Evolutionary conservation across 2,888 invertebrate species (phyloP).

Genomic region (Argyresthia albistria): DNA sequence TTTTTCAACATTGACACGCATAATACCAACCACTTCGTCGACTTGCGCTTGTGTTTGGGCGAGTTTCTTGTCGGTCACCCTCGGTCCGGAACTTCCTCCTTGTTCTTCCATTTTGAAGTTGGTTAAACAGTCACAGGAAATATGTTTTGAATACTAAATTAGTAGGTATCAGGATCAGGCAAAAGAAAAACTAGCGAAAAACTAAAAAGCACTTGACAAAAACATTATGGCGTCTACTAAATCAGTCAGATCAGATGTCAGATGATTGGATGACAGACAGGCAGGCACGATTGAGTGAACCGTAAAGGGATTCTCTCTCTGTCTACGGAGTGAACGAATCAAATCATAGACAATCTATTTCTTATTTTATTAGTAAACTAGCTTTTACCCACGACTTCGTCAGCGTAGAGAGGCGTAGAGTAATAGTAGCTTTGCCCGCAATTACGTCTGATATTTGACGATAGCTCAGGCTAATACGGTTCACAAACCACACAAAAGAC

Average conservation of each 20-base stretch:
- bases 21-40: conserved; percentile 88
- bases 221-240: not conserved
- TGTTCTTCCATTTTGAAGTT: conserved; percentile 61
- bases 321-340: too few species aligned
- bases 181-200: not conserved
- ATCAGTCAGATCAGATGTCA: not conserved
- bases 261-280: not conserved
- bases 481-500: too few species aligned
- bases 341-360: too few species aligned
- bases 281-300: too few species aligned
- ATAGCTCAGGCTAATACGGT: too few species aligned
- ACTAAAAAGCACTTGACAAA: not conserved
- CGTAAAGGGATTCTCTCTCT: too few species aligned
- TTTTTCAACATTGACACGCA: conserved; percentile 97
- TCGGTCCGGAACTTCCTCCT: conserved; percentile 59
- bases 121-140: not conserved
- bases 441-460: too few species aligned
- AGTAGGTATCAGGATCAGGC: not conserved
- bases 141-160: not conserved
- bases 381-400: too few species aligned
- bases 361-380: too few species aligned
- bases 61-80: conserved; percentile 64
- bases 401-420: too few species aligned
- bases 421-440: too few species aligned
- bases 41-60: conserved; percentile 69